Percentiles rank a stretch among this genome's conserved stretches.
phyloP scores from a whole-genome alignment of 2,888 invertebrate genomes.

The Leptarthrus brevirostris region DNA sequence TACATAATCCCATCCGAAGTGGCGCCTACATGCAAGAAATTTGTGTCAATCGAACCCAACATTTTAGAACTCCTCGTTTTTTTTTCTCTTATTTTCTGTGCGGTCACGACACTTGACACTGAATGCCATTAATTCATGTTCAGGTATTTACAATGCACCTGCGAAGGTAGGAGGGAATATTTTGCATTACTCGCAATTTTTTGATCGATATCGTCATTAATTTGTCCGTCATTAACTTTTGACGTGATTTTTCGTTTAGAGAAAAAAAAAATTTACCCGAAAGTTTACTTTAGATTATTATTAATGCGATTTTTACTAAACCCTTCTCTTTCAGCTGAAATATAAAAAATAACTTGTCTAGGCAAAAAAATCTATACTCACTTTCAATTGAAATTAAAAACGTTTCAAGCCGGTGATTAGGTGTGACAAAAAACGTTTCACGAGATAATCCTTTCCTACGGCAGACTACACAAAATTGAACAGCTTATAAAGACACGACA shows the following conservation, averaged over 20 bases:
- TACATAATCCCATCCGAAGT: too few relatives aligned
- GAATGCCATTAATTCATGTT: constrained; percentile 8
- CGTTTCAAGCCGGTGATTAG: constrained; percentile 13
- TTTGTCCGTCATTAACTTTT: too few relatives aligned
- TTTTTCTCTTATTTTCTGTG: constrained; percentile 8
- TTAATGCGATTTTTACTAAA: too few relatives aligned
- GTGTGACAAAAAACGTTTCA: constrained; percentile 6
- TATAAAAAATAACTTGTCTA: too few relatives aligned
- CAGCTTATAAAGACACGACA: neutral
- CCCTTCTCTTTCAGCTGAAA: too few relatives aligned
- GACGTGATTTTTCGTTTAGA: too few relatives aligned
- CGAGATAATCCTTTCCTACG: neutral
- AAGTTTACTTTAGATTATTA: too few relatives aligned
- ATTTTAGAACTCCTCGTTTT: neutral
- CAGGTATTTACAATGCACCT: neutral
- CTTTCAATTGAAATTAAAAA: too few relatives aligned
- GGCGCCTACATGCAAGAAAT: neutral
- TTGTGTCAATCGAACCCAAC: constrained; percentile 27
- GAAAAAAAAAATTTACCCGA: too few relatives aligned
- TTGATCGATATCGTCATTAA: too few relatives aligned
- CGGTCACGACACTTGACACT: constrained; percentile 1
- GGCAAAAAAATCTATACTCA: neutral
- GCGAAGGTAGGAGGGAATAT: too few relatives aligned
- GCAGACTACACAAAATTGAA: neutral
- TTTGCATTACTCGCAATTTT: too few relatives aligned